Evolutionary conservation across 2,888 invertebrate species (phyloP).

Genomic region (Tetranychus piercei): DNA sequence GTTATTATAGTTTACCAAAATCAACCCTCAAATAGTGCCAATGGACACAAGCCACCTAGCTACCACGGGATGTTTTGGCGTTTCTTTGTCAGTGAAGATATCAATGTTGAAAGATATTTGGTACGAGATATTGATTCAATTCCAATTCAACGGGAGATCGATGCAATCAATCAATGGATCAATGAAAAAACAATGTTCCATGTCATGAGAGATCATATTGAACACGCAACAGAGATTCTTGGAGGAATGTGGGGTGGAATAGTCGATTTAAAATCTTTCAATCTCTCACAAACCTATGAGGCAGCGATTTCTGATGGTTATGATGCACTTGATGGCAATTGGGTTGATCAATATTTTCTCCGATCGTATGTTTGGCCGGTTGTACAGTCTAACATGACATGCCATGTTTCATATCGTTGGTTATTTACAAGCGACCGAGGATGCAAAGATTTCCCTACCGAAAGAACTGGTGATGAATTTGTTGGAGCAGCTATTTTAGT

Average conservation of each 20-base stretch:
- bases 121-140: background rate
- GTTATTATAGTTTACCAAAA: background rate
- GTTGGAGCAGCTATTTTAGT: slow-evolving; percentile 30
- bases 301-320: background rate
- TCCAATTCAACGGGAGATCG: background rate
- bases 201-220: background rate
- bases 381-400: background rate
- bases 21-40: background rate
- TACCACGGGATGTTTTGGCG: slow-evolving; percentile 1
- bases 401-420: background rate
- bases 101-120: background rate
- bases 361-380: background rate
- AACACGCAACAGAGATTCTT: background rate
- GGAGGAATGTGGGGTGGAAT: slow-evolving; percentile 5
- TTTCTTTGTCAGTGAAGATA: background rate
- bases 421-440: background rate
- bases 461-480: slow-evolving; percentile 21
- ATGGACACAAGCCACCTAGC: background rate
- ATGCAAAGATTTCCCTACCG: slow-evolving; percentile 15
- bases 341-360: background rate
- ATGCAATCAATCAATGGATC: background rate
- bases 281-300: background rate
- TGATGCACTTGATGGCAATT: background rate
- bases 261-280: background rate
- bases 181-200: background rate